These are phyloP conservation scores for Drosophila nigrodunni DNA, from an alignment of 1,140 invertebrate species.

Conservation along the genomic window DNA sequence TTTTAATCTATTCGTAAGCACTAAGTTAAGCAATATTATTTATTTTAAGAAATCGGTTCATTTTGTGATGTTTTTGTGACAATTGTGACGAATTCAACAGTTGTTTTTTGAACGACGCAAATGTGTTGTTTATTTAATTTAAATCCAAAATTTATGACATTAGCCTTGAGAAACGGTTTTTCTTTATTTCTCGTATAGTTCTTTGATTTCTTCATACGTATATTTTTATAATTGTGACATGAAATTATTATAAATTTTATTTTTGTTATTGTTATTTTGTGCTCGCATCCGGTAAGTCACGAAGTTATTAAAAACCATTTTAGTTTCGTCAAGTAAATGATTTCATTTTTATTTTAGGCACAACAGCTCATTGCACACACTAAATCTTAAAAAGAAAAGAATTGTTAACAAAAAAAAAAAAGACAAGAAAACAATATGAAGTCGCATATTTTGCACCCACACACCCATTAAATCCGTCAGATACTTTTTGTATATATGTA, in stretches of 20 bases:
- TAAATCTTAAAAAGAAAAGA: slow-evolving; percentile 27
- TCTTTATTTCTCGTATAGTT: slow-evolving; percentile 5
- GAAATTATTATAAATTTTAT: slow-evolving; percentile 29
- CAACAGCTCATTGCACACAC: slow-evolving; percentile 55
- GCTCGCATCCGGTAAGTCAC: slow-evolving; percentile 75
- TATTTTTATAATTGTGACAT: slow-evolving; percentile 59
- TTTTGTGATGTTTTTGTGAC: slow-evolving; percentile 31
- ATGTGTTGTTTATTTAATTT: slow-evolving; percentile 77
- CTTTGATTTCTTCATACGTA: slow-evolving; percentile 38
- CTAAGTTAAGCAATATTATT: slow-evolving; percentile 23
- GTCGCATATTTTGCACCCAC: slow-evolving; percentile 57
- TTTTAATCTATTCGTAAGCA: slow-evolving; percentile 25
- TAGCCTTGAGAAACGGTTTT: slow-evolving; percentile 25
- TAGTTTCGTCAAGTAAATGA: slow-evolving; percentile 74
- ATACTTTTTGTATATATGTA: slow-evolving; percentile 51
- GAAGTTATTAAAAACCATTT: slow-evolving; percentile 65
- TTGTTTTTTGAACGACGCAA: slow-evolving; percentile 43
- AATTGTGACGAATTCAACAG: slow-evolving; percentile 61
- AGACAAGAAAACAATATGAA: slow-evolving; percentile 47
- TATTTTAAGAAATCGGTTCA: slow-evolving; percentile 41
- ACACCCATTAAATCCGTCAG: slow-evolving; percentile 39
- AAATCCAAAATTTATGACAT: slow-evolving; percentile 61
- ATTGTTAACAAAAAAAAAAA: slow-evolving; percentile 26
- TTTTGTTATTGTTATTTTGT: slow-evolving; percentile 47
- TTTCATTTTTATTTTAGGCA: slow-evolving; percentile 84